phyloP scores from a whole-genome alignment of 1,140 invertebrate species.

The Phocides pigmalion region DNA sequence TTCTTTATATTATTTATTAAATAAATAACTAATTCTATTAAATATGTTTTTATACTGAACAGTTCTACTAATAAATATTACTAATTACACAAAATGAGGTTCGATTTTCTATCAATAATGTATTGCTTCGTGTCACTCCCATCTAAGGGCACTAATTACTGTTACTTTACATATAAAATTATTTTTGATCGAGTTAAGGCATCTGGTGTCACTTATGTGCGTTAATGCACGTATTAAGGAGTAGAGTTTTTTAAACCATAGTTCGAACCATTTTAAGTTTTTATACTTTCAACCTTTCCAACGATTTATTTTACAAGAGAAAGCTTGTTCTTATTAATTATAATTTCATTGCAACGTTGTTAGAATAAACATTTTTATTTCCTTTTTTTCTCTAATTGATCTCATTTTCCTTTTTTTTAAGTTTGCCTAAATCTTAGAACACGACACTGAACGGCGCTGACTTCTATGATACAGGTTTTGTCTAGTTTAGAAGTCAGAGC shows the following conservation, averaged over 20 bases:
- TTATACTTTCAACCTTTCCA: too few relatives aligned
- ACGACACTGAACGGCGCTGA: too few relatives aligned
- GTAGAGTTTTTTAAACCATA: not conserved
- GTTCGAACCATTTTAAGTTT: too few relatives aligned
- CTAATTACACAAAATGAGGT: conserved; percentile 8
- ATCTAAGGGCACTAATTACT: not conserved
- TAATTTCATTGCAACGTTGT: too few relatives aligned
- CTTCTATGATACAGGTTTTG: too few relatives aligned
- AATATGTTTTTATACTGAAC: conserved; percentile 11
- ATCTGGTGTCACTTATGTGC: not conserved
- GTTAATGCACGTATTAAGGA: not conserved
- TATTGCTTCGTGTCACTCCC: conserved; percentile 3
- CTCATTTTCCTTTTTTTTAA: too few relatives aligned
- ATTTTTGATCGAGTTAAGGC: not conserved
- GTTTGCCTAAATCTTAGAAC: too few relatives aligned
- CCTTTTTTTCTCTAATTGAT: too few relatives aligned
- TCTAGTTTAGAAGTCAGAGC: too few relatives aligned
- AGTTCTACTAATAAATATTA: conserved; percentile 6
- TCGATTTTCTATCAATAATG: conserved; percentile 3
- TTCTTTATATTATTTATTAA: not conserved
- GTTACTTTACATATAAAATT: conserved; percentile 2
- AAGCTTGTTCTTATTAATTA: too few relatives aligned
- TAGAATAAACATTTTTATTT: too few relatives aligned
- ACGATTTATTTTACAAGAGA: too few relatives aligned
- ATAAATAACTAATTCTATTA: conserved; percentile 4